Evolutionary conservation across 2,113 vertebrate genomes (phyloP).

Genomic region (Morone chrysops): DNA sequence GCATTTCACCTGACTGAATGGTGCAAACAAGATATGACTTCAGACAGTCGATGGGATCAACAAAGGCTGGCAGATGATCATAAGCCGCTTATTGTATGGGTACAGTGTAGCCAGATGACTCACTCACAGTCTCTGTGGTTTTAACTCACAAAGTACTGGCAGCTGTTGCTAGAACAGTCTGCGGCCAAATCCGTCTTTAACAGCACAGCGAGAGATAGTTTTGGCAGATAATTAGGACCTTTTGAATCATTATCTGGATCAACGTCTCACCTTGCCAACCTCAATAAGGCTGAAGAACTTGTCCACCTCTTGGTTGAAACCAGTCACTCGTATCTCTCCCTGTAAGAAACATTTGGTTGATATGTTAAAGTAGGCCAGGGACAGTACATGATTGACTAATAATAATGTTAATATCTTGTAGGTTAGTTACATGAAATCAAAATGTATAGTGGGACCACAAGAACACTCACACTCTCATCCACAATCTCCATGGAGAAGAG

Average conservation of each 20-base stretch:
- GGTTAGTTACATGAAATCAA: background rate
- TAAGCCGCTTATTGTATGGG: slow-evolving; percentile 73
- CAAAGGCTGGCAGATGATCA: slow-evolving; percentile 71
- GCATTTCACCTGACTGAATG: slow-evolving; percentile 61
- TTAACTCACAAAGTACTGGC: slow-evolving; percentile 68
- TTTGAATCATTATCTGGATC: slow-evolving; percentile 23
- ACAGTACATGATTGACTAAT: background rate
- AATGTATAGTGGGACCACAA: background rate
- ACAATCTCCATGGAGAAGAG: slow-evolving; percentile 96
- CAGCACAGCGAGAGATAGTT: slow-evolving; percentile 30
- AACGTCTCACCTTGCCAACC: slow-evolving; percentile 90
- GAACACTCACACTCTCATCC: slow-evolving; percentile 93
- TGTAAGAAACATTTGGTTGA: slow-evolving; percentile 62
- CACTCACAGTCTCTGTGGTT: slow-evolving; percentile 70
- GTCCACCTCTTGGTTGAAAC: slow-evolving; percentile 96
- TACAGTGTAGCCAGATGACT: slow-evolving; percentile 68
- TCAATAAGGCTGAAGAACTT: slow-evolving; percentile 94
- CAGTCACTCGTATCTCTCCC: slow-evolving; percentile 97
- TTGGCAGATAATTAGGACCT: slow-evolving; percentile 36
- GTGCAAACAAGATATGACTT: slow-evolving; percentile 71
- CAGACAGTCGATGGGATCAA: slow-evolving; percentile 51
- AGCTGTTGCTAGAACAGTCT: slow-evolving; percentile 49
- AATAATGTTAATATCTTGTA: background rate
- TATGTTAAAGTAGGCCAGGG: background rate
- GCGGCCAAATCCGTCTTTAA: slow-evolving; percentile 60